Conservation (phyloP, 1,140 invertebrate genomes). For the Lepidurus packardi region DNA sequence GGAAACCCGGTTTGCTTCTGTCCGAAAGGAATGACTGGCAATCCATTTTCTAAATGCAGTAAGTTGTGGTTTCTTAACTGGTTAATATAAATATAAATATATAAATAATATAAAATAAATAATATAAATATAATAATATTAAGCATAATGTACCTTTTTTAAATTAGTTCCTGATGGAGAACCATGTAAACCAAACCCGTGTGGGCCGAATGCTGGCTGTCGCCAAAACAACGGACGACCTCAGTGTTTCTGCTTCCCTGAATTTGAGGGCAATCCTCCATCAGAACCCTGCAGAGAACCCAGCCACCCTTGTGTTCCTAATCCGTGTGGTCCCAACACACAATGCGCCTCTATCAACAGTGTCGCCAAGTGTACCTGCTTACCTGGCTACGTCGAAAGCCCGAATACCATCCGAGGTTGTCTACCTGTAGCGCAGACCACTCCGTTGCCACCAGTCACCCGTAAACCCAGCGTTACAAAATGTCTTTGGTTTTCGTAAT, state of each 20-base stretch:
- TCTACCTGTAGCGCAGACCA: conserved; percentile 42
- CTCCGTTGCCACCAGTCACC: not conserved
- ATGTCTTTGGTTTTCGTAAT: not conserved
- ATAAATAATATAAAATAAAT: not conserved
- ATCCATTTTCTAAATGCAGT: conserved; percentile 87
- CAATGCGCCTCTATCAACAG: conserved; percentile 75
- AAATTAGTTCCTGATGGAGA: conserved; percentile 76
- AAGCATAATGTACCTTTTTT: conserved; percentile 23
- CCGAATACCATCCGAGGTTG: conserved; percentile 81
- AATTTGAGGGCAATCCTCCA: conserved; percentile 80
- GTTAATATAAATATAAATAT: conserved; percentile 14
- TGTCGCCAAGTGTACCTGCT: conserved; percentile 78
- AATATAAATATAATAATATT: not conserved
- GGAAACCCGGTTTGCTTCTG: conserved; percentile 83
- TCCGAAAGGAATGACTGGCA: conserved; percentile 79
- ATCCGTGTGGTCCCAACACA: conserved; percentile 80
- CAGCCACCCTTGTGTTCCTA: conserved; percentile 70
- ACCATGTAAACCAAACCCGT: conserved; percentile 73
- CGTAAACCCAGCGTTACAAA: not conserved
- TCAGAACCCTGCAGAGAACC: conserved; percentile 57
- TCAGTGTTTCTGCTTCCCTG: conserved; percentile 71
- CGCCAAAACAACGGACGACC: conserved; percentile 62
- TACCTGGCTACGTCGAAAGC: conserved; percentile 73
- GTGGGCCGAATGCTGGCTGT: conserved; percentile 76
- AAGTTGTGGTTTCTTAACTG: conserved; percentile 48